Evolutionary conservation across 2,797 vertebrate species (phyloP).

Genomic region (Scarus forsteni): DNA sequence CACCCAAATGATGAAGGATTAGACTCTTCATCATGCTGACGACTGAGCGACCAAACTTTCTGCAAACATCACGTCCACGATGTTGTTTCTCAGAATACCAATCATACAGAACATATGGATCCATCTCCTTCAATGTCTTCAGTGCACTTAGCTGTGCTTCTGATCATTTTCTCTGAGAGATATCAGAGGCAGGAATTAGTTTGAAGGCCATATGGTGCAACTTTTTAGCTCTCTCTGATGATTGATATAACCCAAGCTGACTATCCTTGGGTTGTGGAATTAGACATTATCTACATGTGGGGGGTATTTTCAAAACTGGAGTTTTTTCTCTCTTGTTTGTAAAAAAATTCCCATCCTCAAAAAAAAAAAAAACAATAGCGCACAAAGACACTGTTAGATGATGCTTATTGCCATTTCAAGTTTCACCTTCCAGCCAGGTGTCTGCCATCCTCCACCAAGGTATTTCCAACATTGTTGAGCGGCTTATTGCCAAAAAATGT

Average conservation of each 20-base stretch:
- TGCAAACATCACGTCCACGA: background rate
- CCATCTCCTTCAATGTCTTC: background rate
- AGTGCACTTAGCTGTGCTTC: slow-evolving; percentile 1
- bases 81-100: background rate
- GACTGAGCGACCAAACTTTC: slow-evolving; percentile 24
- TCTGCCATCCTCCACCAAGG: too few species aligned
- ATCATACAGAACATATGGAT: slow-evolving; percentile 18
- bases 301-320: too few species aligned
- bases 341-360: too few species aligned
- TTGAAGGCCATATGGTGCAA: slow-evolving; percentile 32
- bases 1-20: slow-evolving; percentile 48
- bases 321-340: too few species aligned
- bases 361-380: too few species aligned
- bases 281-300: too few species aligned
- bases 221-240: slow-evolving; percentile 11
- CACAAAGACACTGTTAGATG: too few species aligned
- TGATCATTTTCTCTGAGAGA: background rate
- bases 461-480: too few species aligned
- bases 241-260: background rate
- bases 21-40: slow-evolving; percentile 18
- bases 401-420: too few species aligned
- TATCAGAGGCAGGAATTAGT: slow-evolving; percentile 4
- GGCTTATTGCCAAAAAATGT: too few species aligned
- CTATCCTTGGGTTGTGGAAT: too few species aligned
- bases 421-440: too few species aligned